Conservation (phyloP, 2,113 vertebrate species). For the Brachypodius melanocephalos region DNA sequence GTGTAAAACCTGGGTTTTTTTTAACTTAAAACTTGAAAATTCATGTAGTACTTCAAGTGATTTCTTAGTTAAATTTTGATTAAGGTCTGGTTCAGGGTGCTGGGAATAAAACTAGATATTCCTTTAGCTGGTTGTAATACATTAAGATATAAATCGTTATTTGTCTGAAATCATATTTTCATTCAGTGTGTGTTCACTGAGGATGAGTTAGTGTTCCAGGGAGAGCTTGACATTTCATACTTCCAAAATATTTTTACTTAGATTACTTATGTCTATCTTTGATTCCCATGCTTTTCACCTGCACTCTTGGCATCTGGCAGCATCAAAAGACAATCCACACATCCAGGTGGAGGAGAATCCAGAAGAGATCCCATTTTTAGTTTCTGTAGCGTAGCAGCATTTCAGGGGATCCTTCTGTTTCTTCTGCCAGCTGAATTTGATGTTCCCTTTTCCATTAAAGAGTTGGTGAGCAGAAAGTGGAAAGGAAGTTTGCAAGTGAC, state of each 20-base stretch:
- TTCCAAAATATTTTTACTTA: not conserved
- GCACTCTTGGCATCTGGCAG: not conserved
- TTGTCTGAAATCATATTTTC: not conserved
- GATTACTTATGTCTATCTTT: not conserved
- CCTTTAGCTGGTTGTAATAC: not conserved
- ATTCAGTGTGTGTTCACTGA: not conserved
- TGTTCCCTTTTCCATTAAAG: not conserved
- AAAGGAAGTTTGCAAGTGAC: not conserved
- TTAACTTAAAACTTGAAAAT: not conserved
- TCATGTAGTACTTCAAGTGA: not conserved
- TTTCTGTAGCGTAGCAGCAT: not conserved
- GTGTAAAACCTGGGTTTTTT: not conserved
- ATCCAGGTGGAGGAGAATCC: not conserved
- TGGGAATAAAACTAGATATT: not conserved
- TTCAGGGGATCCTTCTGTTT: not conserved
- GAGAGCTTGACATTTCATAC: not conserved
- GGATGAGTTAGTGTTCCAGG: not conserved
- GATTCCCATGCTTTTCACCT: not conserved
- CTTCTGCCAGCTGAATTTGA: not conserved
- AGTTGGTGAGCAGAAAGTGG: not conserved
- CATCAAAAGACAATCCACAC: not conserved
- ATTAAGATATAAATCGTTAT: not conserved
- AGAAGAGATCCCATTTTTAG: not conserved
- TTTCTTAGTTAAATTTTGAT: not conserved
- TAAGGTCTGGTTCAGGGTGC: not conserved